Conservation (phyloP, 2,797 vertebrate species). For the Tapirus indicus region DNA sequence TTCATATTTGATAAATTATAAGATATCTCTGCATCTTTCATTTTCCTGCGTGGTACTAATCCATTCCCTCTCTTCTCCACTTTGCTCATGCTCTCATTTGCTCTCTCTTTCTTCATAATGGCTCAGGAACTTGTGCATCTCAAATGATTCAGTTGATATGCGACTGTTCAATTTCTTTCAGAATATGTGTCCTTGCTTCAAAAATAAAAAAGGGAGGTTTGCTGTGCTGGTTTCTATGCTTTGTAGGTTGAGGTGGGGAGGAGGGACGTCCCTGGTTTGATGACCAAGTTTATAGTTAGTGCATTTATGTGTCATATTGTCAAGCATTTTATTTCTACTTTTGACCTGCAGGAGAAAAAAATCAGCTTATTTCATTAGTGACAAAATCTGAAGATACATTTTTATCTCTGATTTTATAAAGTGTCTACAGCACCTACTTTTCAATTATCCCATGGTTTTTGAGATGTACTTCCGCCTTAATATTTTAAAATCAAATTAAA, state of each 20-base stretch:
- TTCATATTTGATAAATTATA: not conserved
- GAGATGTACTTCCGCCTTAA: not conserved
- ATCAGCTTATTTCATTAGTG: not conserved
- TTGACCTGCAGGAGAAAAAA: not conserved
- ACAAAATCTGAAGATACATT: not conserved
- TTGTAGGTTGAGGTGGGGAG: not conserved
- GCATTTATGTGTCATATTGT: not conserved
- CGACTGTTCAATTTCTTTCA: not conserved
- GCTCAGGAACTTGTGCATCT: not conserved
- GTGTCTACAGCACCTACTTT: not conserved
- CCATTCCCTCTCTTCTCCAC: not conserved
- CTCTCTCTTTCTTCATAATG: not conserved
- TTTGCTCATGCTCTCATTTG: not conserved
- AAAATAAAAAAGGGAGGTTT: conserved; percentile 32
- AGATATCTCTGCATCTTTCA: not conserved
- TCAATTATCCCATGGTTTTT: not conserved
- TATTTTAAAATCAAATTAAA: conserved; percentile 52
- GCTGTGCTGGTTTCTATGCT: not conserved
- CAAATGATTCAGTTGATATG: not conserved
- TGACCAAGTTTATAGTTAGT: not conserved
- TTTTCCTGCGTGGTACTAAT: not conserved
- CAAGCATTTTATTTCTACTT: not conserved
- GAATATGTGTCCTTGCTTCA: not conserved
- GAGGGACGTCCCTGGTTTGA: not conserved
- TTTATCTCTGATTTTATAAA: conserved; percentile 38